Conservation (phyloP, 1,140 invertebrate species). For the Maniola jurtina region DNA sequence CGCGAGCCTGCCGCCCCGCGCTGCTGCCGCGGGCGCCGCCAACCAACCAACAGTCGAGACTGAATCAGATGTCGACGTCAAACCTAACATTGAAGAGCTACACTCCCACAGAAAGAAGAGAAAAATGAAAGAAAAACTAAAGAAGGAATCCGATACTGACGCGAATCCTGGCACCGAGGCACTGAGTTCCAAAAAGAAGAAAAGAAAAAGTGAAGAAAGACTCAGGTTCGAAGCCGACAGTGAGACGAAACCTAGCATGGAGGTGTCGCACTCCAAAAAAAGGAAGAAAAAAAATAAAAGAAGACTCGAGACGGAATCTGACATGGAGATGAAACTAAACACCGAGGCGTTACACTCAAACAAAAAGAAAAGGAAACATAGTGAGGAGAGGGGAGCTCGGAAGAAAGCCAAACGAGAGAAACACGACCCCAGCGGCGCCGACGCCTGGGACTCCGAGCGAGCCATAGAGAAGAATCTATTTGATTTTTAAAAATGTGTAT, state of each 20-base stretch:
- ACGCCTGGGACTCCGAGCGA: constrained; percentile 62
- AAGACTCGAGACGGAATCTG: constrained; percentile 27
- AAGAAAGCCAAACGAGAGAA: constrained; percentile 49
- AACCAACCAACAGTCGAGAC: constrained; percentile 13
- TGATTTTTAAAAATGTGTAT: constrained; percentile 49
- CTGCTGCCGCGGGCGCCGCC: neutral
- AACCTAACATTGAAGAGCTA: constrained; percentile 13
- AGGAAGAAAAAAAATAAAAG: constrained; percentile 42
- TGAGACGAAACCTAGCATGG: constrained; percentile 18
- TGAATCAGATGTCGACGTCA: constrained; percentile 31
- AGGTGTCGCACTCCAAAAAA: constrained; percentile 60
- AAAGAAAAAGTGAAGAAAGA: constrained; percentile 49
- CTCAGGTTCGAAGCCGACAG: constrained; percentile 8
- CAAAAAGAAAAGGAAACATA: constrained; percentile 50
- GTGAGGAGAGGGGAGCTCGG: constrained; percentile 32
- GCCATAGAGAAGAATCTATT: constrained; percentile 66
- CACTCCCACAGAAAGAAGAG: constrained; percentile 39
- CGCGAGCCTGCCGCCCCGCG: too few species aligned
- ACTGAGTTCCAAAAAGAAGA: constrained; percentile 19
- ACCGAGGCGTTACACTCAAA: constrained; percentile 19
- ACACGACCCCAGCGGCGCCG: constrained; percentile 39
- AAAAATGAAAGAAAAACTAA: constrained; percentile 24
- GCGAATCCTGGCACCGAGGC: constrained; percentile 21
- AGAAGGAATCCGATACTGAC: constrained; percentile 35
- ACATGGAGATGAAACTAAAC: constrained; percentile 16